Percentiles rank a stretch among this genome's conserved stretches.
These are phyloP conservation scores for Microplitis manilae DNA, from an alignment of 2,888 invertebrate species.

Conservation along the genomic window DNA sequence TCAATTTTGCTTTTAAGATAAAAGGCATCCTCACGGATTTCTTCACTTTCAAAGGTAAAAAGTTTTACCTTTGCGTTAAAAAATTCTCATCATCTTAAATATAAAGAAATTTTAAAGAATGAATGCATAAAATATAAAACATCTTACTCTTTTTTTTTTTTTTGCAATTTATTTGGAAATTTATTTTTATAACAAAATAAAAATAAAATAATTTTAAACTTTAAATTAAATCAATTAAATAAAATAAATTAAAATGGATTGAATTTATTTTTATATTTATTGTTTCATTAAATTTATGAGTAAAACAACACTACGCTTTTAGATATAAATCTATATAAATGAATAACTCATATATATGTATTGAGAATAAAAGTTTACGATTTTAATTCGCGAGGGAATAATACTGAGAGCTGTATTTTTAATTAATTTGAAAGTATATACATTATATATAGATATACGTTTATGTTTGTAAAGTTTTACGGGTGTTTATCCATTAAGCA, in stretches of 20 bases:
- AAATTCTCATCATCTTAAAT: background rate
- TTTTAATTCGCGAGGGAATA: background rate
- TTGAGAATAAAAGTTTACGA: background rate
- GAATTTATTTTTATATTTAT: background rate
- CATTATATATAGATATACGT: background rate
- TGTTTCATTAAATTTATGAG: background rate
- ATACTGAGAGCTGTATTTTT: background rate
- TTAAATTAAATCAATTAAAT: background rate
- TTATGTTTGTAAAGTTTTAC: background rate
- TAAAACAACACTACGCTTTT: background rate
- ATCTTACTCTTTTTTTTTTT: background rate
- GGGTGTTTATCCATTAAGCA: background rate
- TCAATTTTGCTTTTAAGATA: constrained; percentile 24
- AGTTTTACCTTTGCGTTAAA: constrained; percentile 19
- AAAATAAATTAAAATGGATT: background rate
- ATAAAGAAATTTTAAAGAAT: background rate
- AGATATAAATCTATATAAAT: background rate
- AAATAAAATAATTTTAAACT: too few species aligned
- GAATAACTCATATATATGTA: background rate
- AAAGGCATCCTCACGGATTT: constrained; percentile 6
- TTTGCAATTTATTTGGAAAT: background rate
- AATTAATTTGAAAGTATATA: background rate
- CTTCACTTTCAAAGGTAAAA: background rate
- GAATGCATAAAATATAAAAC: background rate
- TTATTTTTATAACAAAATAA: background rate